Percentiles rank a stretch among this genome's conserved stretches.
These are phyloP conservation scores for Calameuta filiformis DNA, from an alignment of 2,888 invertebrate species.

Conservation along the genomic window DNA sequence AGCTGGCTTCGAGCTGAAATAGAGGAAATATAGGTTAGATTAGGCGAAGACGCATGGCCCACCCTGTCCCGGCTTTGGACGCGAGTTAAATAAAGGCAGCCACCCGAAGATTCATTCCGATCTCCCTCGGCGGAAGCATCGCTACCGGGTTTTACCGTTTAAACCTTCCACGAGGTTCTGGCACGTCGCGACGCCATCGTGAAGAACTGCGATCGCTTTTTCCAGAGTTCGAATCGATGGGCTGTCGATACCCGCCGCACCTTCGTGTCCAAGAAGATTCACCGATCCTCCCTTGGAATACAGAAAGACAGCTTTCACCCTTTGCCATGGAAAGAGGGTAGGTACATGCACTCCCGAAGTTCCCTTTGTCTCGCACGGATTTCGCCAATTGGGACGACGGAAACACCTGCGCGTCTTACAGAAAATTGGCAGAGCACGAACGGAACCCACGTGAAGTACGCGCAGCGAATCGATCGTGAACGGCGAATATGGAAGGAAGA, in stretches of 20 bases:
- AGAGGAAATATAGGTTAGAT: slow-evolving; percentile 52
- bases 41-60: slow-evolving; percentile 47
- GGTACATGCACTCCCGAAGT: neutral
- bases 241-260: slow-evolving; percentile 15
- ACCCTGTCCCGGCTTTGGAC: slow-evolving; percentile 26
- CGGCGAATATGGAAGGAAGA: neutral
- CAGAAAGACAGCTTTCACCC: neutral
- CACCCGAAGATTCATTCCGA: slow-evolving; percentile 3
- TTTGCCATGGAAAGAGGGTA: neutral
- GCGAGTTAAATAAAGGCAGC: slow-evolving; percentile 37
- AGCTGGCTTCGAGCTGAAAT: slow-evolving; percentile 36
- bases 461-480: neutral
- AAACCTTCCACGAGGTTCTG: neutral
- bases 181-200: neutral
- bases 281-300: neutral
- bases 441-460: neutral
- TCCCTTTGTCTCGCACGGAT: neutral
- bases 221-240: slow-evolving; percentile 21
- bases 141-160: slow-evolving; percentile 24
- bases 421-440: neutral
- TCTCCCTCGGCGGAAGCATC: slow-evolving; percentile 19
- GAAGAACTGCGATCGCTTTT: neutral
- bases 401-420: neutral
- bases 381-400: neutral
- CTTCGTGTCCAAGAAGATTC: slow-evolving; percentile 18